Conservation (phyloP, 2,113 vertebrate genomes). For the Syrrhaptes paradoxus region DNA sequence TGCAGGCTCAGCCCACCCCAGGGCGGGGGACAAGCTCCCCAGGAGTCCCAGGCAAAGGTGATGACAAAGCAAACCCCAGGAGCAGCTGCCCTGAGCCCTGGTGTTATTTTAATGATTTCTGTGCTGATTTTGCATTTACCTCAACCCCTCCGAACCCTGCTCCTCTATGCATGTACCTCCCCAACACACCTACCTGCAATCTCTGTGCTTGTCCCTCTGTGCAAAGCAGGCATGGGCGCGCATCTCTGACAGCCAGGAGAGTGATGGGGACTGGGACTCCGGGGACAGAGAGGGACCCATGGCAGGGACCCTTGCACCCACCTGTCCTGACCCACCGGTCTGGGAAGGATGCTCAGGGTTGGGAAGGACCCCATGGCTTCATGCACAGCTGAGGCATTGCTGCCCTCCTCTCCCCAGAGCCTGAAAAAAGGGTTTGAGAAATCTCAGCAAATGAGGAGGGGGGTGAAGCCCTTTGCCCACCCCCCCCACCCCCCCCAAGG, state of each 20-base stretch:
- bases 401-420: not conserved
- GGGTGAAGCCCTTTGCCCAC: not conserved
- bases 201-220: not conserved
- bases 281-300: not conserved
- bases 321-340: not conserved
- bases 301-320: not conserved
- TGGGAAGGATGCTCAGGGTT: not conserved
- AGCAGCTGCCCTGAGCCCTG: not conserved
- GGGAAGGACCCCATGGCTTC: not conserved
- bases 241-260: not conserved
- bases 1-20: not conserved
- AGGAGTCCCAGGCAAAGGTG: not conserved
- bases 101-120: not conserved
- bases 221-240: not conserved
- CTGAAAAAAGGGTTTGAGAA: not conserved
- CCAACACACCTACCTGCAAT: not conserved
- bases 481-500: not conserved
- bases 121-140: not conserved
- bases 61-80: not conserved
- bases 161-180: not conserved
- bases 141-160: not conserved
- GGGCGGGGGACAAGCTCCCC: not conserved
- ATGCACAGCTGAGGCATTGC: rapidly evolving
- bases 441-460: not conserved
- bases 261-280: rapidly evolving